Evolutionary conservation across 2,113 vertebrate species (phyloP).

Genomic region (Gymnocephalus cernua): DNA sequence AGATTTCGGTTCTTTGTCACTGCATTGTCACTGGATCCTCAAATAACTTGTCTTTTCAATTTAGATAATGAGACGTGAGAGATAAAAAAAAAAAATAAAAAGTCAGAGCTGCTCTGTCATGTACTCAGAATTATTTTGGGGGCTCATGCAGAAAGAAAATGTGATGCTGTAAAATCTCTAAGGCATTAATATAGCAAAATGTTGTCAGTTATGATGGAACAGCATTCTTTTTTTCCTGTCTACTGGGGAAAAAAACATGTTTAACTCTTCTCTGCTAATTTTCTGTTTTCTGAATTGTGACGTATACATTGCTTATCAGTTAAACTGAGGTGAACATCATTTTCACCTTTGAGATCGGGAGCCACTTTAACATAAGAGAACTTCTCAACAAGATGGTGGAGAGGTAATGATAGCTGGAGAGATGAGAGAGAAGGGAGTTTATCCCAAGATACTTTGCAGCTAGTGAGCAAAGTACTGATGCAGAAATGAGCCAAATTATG

Average conservation of each 20-base stretch:
- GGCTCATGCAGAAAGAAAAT: background rate
- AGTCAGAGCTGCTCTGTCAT: background rate
- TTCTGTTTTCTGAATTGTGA: background rate
- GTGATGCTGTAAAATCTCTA: constrained; percentile 2
- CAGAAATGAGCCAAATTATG: constrained; percentile 11
- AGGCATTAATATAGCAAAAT: background rate
- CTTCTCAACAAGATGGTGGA: background rate
- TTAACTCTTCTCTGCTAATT: background rate
- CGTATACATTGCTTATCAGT: background rate
- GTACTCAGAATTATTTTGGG: constrained; percentile 10
- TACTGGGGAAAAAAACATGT: background rate
- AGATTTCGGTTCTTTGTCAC: constrained; percentile 3
- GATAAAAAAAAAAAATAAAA: constrained; percentile 1
- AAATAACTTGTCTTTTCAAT: constrained; percentile 26
- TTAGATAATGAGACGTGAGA: constrained; percentile 12
- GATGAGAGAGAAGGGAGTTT: constrained; percentile 3
- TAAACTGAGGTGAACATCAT: background rate
- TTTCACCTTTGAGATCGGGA: background rate
- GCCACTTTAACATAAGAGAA: background rate
- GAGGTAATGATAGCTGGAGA: background rate
- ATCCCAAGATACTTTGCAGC: constrained; percentile 19
- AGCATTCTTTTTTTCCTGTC: background rate
- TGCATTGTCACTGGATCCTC: background rate
- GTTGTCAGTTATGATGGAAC: background rate
- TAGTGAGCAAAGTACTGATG: background rate